Conservation (phyloP, 2,113 vertebrate genomes). For the Ellobius talpinus region DNA sequence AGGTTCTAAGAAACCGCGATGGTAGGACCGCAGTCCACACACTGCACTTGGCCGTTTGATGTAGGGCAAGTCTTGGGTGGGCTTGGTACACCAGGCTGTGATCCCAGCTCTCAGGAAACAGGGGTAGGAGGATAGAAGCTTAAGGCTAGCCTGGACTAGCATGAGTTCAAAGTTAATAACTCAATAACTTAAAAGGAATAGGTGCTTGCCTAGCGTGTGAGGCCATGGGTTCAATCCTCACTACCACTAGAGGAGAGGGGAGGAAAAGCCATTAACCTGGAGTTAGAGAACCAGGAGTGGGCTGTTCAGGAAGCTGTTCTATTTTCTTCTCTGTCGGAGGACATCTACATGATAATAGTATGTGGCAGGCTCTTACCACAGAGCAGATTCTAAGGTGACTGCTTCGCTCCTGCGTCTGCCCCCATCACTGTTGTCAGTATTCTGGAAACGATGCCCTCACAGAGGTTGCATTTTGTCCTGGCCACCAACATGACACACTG, state of each 20-base stretch:
- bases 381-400: neutral
- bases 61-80: neutral
- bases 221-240: neutral
- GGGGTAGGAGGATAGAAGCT: neutral
- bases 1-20: neutral
- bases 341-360: neutral
- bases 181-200: neutral
- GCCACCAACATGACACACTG: neutral
- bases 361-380: neutral
- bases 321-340: neutral
- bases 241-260: too few relatives aligned
- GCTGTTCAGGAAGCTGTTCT: neutral
- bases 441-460: neutral
- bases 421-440: neutral
- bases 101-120: neutral
- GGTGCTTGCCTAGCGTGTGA: neutral
- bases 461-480: neutral
- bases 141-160: neutral
- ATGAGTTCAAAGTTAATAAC: neutral
- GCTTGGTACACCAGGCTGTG: too few relatives aligned
- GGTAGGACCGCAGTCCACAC: neutral
- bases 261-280: neutral
- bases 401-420: neutral
- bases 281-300: neutral
- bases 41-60: neutral